Evolutionary conservation across 2,888 invertebrate species (phyloP).

Genomic region (Antheraea assamensis): DNA sequence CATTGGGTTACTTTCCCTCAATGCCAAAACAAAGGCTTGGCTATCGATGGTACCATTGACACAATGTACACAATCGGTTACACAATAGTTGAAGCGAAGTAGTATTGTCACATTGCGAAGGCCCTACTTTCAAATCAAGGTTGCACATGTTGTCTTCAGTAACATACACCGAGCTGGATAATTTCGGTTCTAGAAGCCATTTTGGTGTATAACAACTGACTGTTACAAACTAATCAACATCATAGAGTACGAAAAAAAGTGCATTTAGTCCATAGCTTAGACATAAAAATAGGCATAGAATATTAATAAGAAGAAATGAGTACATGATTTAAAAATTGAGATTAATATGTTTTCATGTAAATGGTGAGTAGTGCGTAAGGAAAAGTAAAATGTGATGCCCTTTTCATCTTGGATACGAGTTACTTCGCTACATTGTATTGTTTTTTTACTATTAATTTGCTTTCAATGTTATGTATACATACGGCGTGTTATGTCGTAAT

Average conservation of each 20-base stretch:
- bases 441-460: not conserved
- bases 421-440: not conserved
- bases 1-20: constrained; percentile 71
- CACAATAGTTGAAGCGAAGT: constrained; percentile 30
- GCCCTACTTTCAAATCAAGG: constrained; percentile 16
- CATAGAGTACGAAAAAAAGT: not conserved
- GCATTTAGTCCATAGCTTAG: too few relatives aligned
- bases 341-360: not conserved
- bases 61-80: constrained; percentile 32
- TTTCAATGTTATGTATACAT: not conserved
- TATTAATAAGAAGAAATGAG: too few relatives aligned
- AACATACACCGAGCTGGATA: not conserved
- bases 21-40: constrained; percentile 51
- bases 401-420: too few relatives aligned
- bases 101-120: constrained; percentile 17
- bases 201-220: not conserved
- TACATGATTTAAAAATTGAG: not conserved
- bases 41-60: constrained; percentile 35
- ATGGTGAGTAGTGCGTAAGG: too few relatives aligned
- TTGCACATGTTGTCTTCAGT: not conserved
- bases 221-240: not conserved
- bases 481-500: not conserved
- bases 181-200: not conserved
- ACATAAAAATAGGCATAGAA: not conserved
- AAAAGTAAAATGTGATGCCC: too few relatives aligned